Base-by-base conservation (phyloP, 2,797 vertebrate species). In the Arrhamphus sclerolepis region DNA sequence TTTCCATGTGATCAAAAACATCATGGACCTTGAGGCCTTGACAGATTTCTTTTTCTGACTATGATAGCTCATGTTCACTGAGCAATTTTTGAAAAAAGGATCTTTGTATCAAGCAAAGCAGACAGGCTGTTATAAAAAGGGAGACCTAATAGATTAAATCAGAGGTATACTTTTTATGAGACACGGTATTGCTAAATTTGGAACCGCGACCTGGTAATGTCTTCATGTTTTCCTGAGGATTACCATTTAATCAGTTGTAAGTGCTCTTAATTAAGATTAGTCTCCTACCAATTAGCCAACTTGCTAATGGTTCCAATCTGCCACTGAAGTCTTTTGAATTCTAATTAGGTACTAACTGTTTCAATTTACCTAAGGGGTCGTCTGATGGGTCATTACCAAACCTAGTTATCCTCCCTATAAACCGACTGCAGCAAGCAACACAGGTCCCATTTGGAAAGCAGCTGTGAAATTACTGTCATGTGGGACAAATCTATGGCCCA, bases 221-320 rank as follows among this genome's bases (percentile, higher is more conserved):
- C 66, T 84, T 69, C 65, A 64, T 29, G 67, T 83, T 83, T 73
- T 78, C 55, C 74, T 46, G 72, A 87, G 89, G 90, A 90, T 89
- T 87, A 87, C 77, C 85, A 85, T 91, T 90, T 92, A 92, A 92
- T 92, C 90, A 91, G 80, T 86, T 78, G 87, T 89, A 91, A 92
- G 92, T 87, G 87, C 83, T 90, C 88, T 91, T 93, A 92, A 93
- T 92, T 92, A 78, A 92, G 88, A 92, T 92, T 90, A 92, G 86
- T 90, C 89, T 91, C 85, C 83, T 80, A 89, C 90, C 89, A 92
- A 92, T 92, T 90, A 91, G 85, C 82, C 72, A 77, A 72, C 52
- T 54, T 84, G 82, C 85, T 92, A 92, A 91, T 91, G 84, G 86
- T 82, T 89, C 82, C 90, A 87, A 89, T 92, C 90, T 89, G 80